Evolutionary conservation across 2,888 invertebrate genomes (phyloP).

Genomic region (Tanypteryx hageni): DNA sequence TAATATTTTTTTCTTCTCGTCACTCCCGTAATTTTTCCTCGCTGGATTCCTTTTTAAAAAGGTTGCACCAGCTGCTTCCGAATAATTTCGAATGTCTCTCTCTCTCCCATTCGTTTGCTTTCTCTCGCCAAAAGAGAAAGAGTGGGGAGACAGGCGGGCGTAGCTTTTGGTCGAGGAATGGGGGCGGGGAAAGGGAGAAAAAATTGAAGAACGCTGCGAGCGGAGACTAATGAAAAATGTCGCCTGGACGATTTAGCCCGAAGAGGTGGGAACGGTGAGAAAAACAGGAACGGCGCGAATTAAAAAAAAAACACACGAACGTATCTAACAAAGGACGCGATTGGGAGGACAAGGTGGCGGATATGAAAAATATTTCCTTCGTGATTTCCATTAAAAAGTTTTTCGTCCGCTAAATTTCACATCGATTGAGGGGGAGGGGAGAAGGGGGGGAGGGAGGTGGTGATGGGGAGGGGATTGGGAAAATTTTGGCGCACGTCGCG

Average conservation of each 20-base stretch:
- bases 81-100: not conserved
- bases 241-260: constrained; percentile 13
- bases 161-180: not conserved
- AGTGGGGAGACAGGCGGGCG: not conserved
- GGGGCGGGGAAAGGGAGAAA: not conserved
- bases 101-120: no score
- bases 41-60: not conserved
- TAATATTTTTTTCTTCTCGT: not conserved
- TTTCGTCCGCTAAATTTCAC: not conserved
- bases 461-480: no score
- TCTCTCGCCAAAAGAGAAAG: no score
- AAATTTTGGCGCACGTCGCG: not conserved
- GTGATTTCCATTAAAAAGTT: not conserved
- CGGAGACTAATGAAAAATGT: constrained; percentile 32
- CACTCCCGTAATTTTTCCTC: not conserved
- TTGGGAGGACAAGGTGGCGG: not conserved
- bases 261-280: not conserved
- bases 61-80: not conserved
- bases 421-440: not conserved
- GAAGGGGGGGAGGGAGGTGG: no score
- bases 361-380: not conserved
- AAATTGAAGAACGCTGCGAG: not conserved
- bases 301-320: not conserved
- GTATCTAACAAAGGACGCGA: not conserved
- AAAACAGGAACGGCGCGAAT: not conserved